These are phyloP conservation scores for Aphodius sticticus DNA, from an alignment of 2,888 invertebrate species.

Conservation along the genomic window DNA sequence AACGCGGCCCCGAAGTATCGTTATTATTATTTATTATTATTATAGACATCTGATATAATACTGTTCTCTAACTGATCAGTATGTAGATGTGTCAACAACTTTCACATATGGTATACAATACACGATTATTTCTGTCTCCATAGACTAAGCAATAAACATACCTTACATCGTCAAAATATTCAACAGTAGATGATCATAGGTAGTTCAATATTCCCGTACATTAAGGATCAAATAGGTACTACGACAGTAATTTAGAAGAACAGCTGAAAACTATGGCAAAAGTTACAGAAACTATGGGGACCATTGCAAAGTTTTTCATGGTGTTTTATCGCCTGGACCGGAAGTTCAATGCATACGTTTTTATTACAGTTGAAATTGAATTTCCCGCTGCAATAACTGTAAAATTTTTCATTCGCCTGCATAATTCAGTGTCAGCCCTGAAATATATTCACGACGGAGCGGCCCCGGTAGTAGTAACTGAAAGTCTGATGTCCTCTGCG, in stretches of 20 bases:
- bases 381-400: conserved; percentile 25
- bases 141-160: no score
- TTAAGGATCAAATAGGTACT: not conserved
- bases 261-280: not conserved
- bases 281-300: not conserved
- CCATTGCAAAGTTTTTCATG: not conserved
- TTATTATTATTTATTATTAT: no score
- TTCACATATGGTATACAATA: no score
- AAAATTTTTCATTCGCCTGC: conserved; percentile 22
- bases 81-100: no score
- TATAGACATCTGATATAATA: no score
- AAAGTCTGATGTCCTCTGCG: not conserved
- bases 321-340: not conserved
- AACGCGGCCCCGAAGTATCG: no score
- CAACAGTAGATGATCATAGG: no score
- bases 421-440: conserved; percentile 16
- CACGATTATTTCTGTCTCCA: no score
- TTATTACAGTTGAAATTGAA: conserved; percentile 20
- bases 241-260: not conserved
- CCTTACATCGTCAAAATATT: no score
- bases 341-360: conserved; percentile 8
- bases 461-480: not conserved
- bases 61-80: no score
- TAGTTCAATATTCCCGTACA: no score
- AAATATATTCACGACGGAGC: conserved; percentile 15